Base-by-base conservation (phyloP, 1,140 invertebrate species). In the Ips typographus region DNA sequence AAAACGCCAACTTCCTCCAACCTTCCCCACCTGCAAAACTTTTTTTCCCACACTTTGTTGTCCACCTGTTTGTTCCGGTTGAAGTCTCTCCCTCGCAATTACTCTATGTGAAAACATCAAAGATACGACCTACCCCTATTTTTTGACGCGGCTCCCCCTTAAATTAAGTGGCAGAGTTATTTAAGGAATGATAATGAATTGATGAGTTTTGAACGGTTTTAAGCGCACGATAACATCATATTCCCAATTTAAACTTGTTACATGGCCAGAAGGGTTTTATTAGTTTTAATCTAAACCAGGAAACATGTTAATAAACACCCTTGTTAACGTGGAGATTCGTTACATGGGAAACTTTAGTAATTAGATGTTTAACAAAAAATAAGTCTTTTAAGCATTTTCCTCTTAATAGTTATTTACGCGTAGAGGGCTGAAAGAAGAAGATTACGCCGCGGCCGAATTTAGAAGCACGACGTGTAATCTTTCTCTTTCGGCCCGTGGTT, bases 181-280 rank as follows among this genome's bases (percentile, higher is more conserved):
- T 59, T 59, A 59, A 59, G 57, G 57, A 59, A 59, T 59, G 38
- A 36, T 59, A 59, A 59, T 59, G 57, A 59, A 59, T 59, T 59
- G 38, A 59, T 59, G 57, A 42, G 39, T 59, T 59, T 39, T 56
- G 44, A 49, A 55, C n/a, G 52, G 8, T 47, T 5, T 55, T 36
- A 55, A 55, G 57, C 40, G 57, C 40, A 22, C 8, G 57, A 59
- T 59, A 59, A 59, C 8, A 59, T 59, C 57, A 40, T 7, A 4
- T 41, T 41, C n/a, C 57, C n/a, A 59, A 59, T 59, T 59, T 59
- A 40, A 59, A 42, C 57, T 59, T 42, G 57, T 59, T 59, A 59
- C 8, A 22, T 22, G 22, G 57, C n/a, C 5, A 36, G 52, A 38
- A 55, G 8, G 37, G 37, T 55, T 55, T 38, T 55, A 55, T 55